Evolutionary conservation across 1,140 invertebrate species (phyloP).

Genomic region (Drosophila murphyi): DNA sequence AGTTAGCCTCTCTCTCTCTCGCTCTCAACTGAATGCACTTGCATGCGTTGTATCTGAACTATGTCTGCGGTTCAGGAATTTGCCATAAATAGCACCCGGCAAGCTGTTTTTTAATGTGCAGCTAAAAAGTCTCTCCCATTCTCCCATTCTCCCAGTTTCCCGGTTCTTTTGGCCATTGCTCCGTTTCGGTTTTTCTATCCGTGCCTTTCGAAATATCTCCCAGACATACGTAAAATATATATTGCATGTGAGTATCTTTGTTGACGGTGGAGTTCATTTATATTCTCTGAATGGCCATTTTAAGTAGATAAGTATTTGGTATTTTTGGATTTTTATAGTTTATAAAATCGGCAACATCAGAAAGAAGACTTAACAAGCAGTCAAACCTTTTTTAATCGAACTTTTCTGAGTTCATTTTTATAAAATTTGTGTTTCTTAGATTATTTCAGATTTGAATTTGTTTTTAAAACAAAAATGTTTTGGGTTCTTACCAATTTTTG

Average conservation of each 20-base stretch:
- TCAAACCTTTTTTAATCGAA: background rate
- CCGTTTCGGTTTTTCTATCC: background rate
- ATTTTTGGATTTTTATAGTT: background rate
- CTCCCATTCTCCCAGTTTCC: constrained; percentile 12
- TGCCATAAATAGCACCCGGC: constrained; percentile 73
- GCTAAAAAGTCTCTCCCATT: background rate
- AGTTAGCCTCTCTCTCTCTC: background rate
- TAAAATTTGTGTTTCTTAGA: too few relatives aligned
- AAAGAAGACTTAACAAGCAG: background rate
- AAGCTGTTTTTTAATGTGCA: constrained; percentile 47
- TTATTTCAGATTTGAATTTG: too few relatives aligned
- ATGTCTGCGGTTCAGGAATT: constrained; percentile 66
- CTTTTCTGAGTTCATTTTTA: background rate
- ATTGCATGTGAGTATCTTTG: constrained; percentile 15
- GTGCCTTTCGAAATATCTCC: constrained; percentile 23
- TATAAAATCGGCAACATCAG: background rate
- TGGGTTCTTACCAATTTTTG: too few relatives aligned
- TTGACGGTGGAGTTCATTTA: constrained; percentile 23
- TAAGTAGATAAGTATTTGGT: constrained; percentile 28
- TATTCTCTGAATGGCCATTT: constrained; percentile 38
- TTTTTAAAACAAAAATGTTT: too few relatives aligned
- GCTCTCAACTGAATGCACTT: constrained; percentile 52
- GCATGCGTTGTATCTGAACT: constrained; percentile 57
- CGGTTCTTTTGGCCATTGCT: constrained; percentile 17
- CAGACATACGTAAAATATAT: constrained; percentile 6